phyloP scores from a whole-genome alignment of 2,888 invertebrate genomes.

The Tetheella fluctuosa region DNA sequence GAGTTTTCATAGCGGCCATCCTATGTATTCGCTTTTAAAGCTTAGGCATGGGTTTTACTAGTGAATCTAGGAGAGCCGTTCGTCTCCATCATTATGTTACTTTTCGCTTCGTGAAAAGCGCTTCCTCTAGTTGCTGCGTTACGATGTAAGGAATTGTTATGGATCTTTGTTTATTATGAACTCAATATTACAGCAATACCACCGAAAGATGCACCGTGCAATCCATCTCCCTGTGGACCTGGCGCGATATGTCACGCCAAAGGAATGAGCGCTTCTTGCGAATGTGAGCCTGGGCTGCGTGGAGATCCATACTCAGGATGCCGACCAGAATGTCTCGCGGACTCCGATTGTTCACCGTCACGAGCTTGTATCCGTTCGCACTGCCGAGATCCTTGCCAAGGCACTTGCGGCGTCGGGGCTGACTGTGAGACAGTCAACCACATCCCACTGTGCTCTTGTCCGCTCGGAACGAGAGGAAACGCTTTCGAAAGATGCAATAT shows the following conservation, averaged over 20 bases:
- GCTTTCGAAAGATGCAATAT: conserved; percentile 86
- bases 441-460: conserved; percentile 89
- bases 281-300: conserved; percentile 88
- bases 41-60: conserved; percentile 83
- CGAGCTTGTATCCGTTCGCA: conserved; percentile 92
- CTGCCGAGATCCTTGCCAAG: conserved; percentile 92
- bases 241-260: conserved; percentile 92
- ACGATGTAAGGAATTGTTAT: conserved; percentile 16
- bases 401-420: conserved; percentile 93
- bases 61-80: conserved; percentile 67
- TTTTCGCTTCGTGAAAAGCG: conserved; percentile 48
- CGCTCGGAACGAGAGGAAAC: conserved; percentile 87
- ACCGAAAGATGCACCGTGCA: conserved; percentile 88
- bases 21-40: conserved; percentile 76
- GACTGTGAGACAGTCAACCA: conserved; percentile 90
- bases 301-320: conserved; percentile 91
- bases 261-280: conserved; percentile 88
- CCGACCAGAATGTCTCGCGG: conserved; percentile 93
- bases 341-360: conserved; percentile 93
- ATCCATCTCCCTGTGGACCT: conserved; percentile 92
- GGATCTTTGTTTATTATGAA: conserved; percentile 17
- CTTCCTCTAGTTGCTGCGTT: conserved; percentile 58
- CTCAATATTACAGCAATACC: conserved; percentile 63
- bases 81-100: conserved; percentile 29
- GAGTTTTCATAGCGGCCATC: conserved; percentile 46